Evolutionary conservation across 1,140 invertebrate species (phyloP), one percentile per base, ranked within the genome.

Genomic region (Agrilus planipennis): DNA sequence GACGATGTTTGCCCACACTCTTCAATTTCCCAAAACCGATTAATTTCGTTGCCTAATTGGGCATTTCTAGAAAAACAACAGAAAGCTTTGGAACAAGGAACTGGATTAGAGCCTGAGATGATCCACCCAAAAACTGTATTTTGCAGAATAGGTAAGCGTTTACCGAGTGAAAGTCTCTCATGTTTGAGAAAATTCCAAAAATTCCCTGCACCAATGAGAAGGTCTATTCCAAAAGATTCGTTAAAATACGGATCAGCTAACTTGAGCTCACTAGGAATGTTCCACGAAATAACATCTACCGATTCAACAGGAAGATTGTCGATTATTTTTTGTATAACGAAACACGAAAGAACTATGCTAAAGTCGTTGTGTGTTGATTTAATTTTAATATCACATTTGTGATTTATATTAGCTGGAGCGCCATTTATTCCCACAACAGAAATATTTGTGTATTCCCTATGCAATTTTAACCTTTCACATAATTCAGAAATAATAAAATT

Each of bases 81-180:
- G 11, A n/a, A 20, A 7, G 3, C 5, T 15, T 17, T 34, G n/a
- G n/a, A 18, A 34, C 4, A 16, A n/a, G 16, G 6, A 10, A 10
- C 14, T 34, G 32, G 14, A 17, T 16, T 4, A 34, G 6, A 20
- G 14, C 40, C 40, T 2, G 21, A 21, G 4, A 41, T 21, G 5
- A 41, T 27, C 30, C 40, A 41, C 3, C 40, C 40, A 22, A 41
- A 20, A 2, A 3, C 3, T n/a, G 40, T 41, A 3, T 41, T 41
- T 35, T 41, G 17, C 19, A 41, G 14, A 3, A 41, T 20, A 10
- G 40, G 40, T 12, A 34, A 4, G 12, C 22, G 16, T 29, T n/a
- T 14, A 10, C 34, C 34, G 12, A 43, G 15, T 31, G 15, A 1
- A n/a, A 29, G 17, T 20, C 31, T 15, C 4, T 23, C 34, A 2